Base-by-base conservation (phyloP, 2,797 vertebrate species). In the Spinus olivaceus region DNA sequence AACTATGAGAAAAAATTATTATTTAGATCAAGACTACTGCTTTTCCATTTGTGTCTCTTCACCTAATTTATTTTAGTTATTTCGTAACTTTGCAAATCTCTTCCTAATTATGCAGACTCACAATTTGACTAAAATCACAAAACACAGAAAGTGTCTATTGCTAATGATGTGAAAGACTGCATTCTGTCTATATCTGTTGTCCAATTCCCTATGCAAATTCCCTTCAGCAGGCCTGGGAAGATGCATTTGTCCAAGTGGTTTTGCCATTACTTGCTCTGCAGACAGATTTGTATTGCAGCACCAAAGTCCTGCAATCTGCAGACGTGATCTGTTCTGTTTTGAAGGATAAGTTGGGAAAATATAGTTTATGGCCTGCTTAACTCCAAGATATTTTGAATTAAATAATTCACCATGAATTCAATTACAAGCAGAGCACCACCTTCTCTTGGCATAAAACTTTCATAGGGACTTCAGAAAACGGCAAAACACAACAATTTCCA, bases 41-140 rank as follows among this genome's bases (percentile, higher is more conserved):
- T 90, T 95, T 74, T 79, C 21, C 32, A 53, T 66, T 95, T 86
- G 74, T 66, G 46, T 77, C 80, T 78, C 84, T 86, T 86, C 84
- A 65, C 46, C 25, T 65, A 82, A 87, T 92, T 95, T 87, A 93
- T 93, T 78, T 86, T 83, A 33, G 61, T 83, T 93, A 65, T 65
- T 95, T 85, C 54, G 10, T 30, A 88, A 65, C 65, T 69, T 27
- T 65, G 57, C 30, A 78, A 93, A 89, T 91, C 61, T 44, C 44
- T 87, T 37, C 42, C 39, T 82, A 94, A 93, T 92, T 85, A 93
- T 74, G 46, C 57, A 87, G 57, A n/a, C 50, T 89, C 70, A 57
- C 41, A 73, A 63, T 93, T 37, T 81, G 35, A 87, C 54, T 69
- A 57, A 86, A 93, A 91, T 42, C 16, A 10, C 50, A 78, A 87